Percentiles rank a stretch among this genome's conserved stretches.
Conservation (phyloP, 2,888 invertebrate genomes). For the Rhogogaster chlorosoma region DNA sequence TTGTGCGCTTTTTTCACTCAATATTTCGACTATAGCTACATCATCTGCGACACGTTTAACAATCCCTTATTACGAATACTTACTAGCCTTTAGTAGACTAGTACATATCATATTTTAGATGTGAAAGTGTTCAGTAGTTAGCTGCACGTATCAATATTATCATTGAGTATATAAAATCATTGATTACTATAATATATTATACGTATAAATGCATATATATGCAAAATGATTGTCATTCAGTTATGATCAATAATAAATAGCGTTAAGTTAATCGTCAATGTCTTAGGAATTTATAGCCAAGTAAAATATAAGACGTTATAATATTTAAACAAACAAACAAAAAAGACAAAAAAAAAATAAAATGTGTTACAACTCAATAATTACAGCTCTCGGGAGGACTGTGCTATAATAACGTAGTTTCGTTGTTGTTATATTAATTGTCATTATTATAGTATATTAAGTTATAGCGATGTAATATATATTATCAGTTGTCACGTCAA, state of each 20-base stretch:
- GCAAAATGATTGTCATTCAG: background rate
- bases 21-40: background rate
- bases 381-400: conserved; percentile 17
- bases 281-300: background rate
- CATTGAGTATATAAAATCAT: conserved; percentile 4
- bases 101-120: conserved; percentile 67
- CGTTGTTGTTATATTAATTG: conserved; percentile 1
- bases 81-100: conserved; percentile 70
- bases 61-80: conserved; percentile 64
- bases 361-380: background rate
- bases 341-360: background rate
- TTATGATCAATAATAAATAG: background rate
- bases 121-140: conserved; percentile 66
- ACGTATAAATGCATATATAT: background rate
- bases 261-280: background rate
- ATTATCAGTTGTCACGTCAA: conserved; percentile 35
- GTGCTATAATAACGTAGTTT: conserved; percentile 1
- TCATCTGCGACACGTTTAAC: conserved; percentile 45
- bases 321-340: background rate
- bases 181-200: background rate
- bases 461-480: conserved; percentile 44
- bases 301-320: background rate
- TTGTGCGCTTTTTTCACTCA: background rate
- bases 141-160: background rate
- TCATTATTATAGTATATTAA: conserved; percentile 29